Base-by-base conservation (phyloP, 23 tunicate genomes). In the Trididemnum nubilum region DNA sequence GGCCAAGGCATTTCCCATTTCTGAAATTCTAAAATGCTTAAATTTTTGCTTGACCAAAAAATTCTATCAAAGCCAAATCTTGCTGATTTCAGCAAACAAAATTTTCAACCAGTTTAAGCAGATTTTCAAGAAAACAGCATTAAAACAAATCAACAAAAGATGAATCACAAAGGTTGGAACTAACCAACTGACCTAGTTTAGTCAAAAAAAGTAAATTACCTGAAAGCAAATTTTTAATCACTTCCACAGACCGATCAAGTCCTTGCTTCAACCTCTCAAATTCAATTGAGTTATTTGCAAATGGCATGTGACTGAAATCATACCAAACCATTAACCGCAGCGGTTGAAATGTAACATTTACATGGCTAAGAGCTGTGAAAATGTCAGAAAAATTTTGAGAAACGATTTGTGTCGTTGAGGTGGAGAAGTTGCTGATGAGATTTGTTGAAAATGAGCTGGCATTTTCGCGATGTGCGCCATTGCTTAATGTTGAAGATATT, bases 241-340 rank as follows among this genome's bases (percentile, higher is more conserved):
- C 34, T 70, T 78, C 74, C 0, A 71, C 81, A 37, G 94, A 85
- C 71, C 58, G 59, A 22, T 89, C 85, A 1, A 84, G 32, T 4
- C 94, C 86, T 78, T 77, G 38, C 36, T 83, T 84, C 7, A 89
- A 66, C 61, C 94, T 78, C 37, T 37, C 67, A 87, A 54, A 89
- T 67, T 76, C 73, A 37, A 37, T 37, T 54, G 89, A 74, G 4
- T 64, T 70, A 70, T 82, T 89, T 27, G 28, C 32, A 34, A 67
- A 89, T 9, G 33, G 24, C 21, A 89, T 83, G 64, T 83, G 51
- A 23, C 70, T 64, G 27, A 77, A 1, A 30, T 89, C 87, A 36
- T 85, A 82, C 76, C 73, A 89, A 2, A 89, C 30, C 51, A 25
- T 83, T 5, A 89, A 65, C 22, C 94, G 81, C 61, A 89, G 57